Base-by-base conservation (phyloP, 2,113 vertebrate genomes). In the Potamarius usumacintae region DNA sequence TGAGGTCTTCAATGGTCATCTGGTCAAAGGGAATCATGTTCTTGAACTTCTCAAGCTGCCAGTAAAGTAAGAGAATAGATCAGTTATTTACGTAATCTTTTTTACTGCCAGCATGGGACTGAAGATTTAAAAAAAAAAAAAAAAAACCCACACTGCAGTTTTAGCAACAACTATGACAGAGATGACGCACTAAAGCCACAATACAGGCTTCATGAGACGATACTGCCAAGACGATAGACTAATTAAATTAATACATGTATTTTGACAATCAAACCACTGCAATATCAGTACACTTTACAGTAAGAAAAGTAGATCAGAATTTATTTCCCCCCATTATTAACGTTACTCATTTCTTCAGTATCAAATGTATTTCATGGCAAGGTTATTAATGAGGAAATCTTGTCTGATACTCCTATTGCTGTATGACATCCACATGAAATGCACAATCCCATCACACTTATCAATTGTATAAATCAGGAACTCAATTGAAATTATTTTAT, bases 1-100 rank as follows among this genome's bases (percentile, higher is more conserved):
- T 90, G 72, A 97, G 91, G 85, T 99, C 98, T 0, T 98, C 96
- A 0, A 96, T 60, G 0, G 97, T 98, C 98, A 99, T 99, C 94
- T 97, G 96, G 1, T 99, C 98, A 85, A 99, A 99, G 2, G 98
- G 98, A 93, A 98, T 96, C 95, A 99, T 97, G 94, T 62, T 98
- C 88, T 63, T 95, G 74, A 97, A 93, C 89, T 96, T 97, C 85
- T 95, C 93, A 85, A 99, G 92, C 98, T 99, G 92, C 83, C 55
- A 67, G 65, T 78, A 10, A 60, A 8, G 63, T 85, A 90, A 78
- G 42, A 42, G 76, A 34, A 69, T 8, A 86, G 18, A 52, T 14
- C 9, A 69, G n/a, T 72, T 52, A 62, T 63, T 42, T 4, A 14
- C 11, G 0, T 15, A 57, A 57, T 4, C 12, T 20, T 20, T 20